Evolutionary conservation across 1,140 invertebrate species (phyloP).

Genomic region (Brachionus koreanus): DNA sequence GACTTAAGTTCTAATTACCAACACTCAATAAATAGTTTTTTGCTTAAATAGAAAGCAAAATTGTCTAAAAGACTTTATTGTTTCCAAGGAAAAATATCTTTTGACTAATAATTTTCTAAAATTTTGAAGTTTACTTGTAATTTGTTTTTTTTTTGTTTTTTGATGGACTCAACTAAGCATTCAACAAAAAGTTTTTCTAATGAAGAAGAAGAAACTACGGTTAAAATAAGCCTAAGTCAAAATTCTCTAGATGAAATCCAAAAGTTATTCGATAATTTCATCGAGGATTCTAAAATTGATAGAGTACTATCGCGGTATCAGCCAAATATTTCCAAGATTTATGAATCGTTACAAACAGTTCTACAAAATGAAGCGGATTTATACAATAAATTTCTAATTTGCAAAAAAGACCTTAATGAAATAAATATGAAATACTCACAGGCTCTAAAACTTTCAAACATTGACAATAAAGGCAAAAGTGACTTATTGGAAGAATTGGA

Average conservation of each 20-base stretch:
- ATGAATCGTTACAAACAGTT: constrained; percentile 20
- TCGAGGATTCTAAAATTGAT: constrained; percentile 22
- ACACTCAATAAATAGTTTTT: too few species aligned
- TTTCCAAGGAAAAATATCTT: too few species aligned
- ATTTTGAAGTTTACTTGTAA: too few species aligned
- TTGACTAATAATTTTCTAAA: too few species aligned
- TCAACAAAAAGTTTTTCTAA: background rate
- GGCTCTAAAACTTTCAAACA: background rate
- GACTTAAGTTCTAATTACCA: too few species aligned
- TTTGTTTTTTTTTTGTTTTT: too few species aligned
- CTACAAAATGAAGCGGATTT: constrained; percentile 4
- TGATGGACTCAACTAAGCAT: background rate
- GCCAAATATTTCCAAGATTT: background rate
- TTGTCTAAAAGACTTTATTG: too few species aligned
- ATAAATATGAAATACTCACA: background rate
- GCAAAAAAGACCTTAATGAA: background rate
- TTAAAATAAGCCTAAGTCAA: constrained; percentile 12
- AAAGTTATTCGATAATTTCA: background rate
- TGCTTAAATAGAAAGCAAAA: too few species aligned
- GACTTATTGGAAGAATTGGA: constrained; percentile 57
- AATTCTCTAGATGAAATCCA: background rate
- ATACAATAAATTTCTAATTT: background rate
- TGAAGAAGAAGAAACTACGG: background rate
- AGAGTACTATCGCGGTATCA: background rate
- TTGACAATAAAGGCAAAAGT: constrained; percentile 4